Base-by-base conservation (phyloP, 1,140 invertebrate species). In the Meloidogyne hapla region DNA sequence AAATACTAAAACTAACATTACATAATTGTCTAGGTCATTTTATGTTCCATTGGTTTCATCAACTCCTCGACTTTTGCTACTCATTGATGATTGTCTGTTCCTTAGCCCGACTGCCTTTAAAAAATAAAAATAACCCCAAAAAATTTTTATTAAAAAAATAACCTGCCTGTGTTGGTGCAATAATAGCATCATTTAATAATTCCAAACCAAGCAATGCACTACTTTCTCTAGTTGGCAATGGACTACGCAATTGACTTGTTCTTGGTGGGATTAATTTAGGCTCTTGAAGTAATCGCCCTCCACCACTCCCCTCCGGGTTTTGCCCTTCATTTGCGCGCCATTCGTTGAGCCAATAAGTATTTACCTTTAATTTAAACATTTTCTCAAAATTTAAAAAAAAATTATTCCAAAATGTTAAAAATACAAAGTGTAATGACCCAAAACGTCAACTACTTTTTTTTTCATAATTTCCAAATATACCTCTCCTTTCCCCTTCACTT, bases 401-500 rank as follows among this genome's bases (percentile, higher is more conserved):
- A 33, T 5, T 5, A 33, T 33, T 33, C 28, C 28, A 33, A 33
- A 33, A 33, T 33, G 33, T 33, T 8, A 33, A 42, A 42, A 13
- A 42, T 42, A n/a, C 15, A 48, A 48, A 48, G 18, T 18, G 13
- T 10, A 42, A 1, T 10, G 9, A 42, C 40, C 40, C 18, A 56
- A 56, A 56, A 56, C 6, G n/a, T 56, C n/a, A 56, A 56, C 1
- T 1, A 13, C 3, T 38, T 4, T 4, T 4, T 38, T 4, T 38
- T 38, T 15, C 12, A 42, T 1, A 38, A 38, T 38, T 2, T 38
- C 78, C 13, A 56, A 56, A 56, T n/a, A n/a, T n/a, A 56, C 48
- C 42, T 86, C 72, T 67, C 84, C 84, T 71, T 86, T 86, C 68
- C 84, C 85, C 74, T 86, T 87, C 25, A 87, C 84, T 63, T 84